Evolutionary conservation across 92 coral and sea anemone species (phyloP).

Genomic region (Parazoanthus darwini): DNA sequence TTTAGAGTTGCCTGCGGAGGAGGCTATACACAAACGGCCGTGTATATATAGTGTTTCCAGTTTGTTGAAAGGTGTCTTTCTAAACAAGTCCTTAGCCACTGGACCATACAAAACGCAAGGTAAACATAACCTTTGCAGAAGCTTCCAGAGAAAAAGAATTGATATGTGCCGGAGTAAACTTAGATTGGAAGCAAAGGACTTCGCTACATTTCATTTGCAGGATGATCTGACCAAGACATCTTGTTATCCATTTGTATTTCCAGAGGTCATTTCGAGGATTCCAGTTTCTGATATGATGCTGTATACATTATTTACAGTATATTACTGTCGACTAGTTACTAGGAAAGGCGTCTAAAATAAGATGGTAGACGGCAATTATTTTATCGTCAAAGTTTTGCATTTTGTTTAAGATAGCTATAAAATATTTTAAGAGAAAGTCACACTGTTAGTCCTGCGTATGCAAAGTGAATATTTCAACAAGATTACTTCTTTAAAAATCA

Average conservation of each 20-base stretch:
- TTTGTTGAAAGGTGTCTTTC: not conserved
- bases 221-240: constrained; percentile 35
- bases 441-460: no score
- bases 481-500: not conserved
- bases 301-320: no score
- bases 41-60: not conserved
- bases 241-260: constrained; percentile 22
- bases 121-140: not conserved
- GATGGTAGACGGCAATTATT: no score
- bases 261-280: constrained; percentile 27
- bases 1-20: no score
- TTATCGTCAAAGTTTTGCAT: no score
- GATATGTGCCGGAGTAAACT: not conserved
- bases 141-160: not conserved
- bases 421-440: no score
- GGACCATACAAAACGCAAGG: not conserved
- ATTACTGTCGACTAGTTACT: no score
- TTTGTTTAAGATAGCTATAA: no score
- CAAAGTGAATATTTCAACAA: not conserved
- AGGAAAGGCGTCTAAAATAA: no score
- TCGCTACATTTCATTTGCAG: not conserved
- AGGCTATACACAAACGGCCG: no score
- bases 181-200: not conserved
- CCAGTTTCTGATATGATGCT: not conserved
- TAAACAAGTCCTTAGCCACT: not conserved